phyloP scores from a whole-genome alignment of 1,140 invertebrate species.

The Streblospio benedicti region DNA sequence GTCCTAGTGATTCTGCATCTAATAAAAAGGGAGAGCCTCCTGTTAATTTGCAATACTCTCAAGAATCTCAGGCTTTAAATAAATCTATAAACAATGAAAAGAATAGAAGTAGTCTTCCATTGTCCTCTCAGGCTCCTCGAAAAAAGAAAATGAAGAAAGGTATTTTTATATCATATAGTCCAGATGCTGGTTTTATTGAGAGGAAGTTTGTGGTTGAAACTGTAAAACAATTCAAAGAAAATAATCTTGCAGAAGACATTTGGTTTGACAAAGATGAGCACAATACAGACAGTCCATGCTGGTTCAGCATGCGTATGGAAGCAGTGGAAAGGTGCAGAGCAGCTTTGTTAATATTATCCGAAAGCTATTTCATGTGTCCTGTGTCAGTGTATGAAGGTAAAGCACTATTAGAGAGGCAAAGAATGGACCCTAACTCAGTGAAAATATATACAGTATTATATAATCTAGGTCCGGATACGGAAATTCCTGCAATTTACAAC shows the following conservation, averaged over 20 bases:
- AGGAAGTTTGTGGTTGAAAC: slow-evolving; percentile 42
- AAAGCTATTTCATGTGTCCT: slow-evolving; percentile 40
- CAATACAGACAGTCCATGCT: slow-evolving; percentile 38
- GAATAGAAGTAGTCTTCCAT: too few species aligned
- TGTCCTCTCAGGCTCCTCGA: too few species aligned
- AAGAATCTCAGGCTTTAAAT: too few species aligned
- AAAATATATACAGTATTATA: slow-evolving; percentile 36
- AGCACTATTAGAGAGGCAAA: slow-evolving; percentile 35
- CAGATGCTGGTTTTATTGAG: slow-evolving; percentile 43
- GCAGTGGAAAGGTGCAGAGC: slow-evolving; percentile 40
- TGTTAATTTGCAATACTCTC: too few species aligned
- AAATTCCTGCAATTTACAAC: slow-evolving; percentile 32
- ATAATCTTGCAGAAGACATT: slow-evolving; percentile 41
- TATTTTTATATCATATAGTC: slow-evolving; percentile 43
- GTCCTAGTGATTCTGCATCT: too few species aligned
- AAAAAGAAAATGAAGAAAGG: slow-evolving; percentile 31
- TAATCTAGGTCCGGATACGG: slow-evolving; percentile 28
- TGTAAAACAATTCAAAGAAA: slow-evolving; percentile 40
- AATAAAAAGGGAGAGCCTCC: too few species aligned
- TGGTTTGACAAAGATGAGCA: slow-evolving; percentile 46
- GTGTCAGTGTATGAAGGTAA: slow-evolving; percentile 43
- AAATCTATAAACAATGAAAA: too few species aligned
- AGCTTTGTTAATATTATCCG: slow-evolving; percentile 37
- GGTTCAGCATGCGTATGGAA: slow-evolving; percentile 43
- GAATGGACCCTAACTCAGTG: slow-evolving; percentile 25